Percentiles rank a stretch among this genome's conserved stretches.
Conservation (phyloP, 2,797 vertebrate genomes). For the Aeoliscus strigatus region DNA sequence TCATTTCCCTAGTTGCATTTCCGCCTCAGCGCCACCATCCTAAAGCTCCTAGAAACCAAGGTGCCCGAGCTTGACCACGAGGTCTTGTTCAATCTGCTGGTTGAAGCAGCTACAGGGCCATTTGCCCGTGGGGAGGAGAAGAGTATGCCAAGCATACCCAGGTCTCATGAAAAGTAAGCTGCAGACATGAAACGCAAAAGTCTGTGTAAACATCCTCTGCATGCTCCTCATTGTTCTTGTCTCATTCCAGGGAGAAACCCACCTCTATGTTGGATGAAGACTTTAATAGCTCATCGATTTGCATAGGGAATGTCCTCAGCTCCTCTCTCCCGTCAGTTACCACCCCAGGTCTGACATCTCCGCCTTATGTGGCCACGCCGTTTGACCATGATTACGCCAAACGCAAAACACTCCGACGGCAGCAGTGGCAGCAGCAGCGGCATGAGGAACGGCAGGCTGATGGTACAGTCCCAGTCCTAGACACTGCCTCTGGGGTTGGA, state of each 20-base stretch:
- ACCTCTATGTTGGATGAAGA: conserved; percentile 86
- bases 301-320: conserved; percentile 60
- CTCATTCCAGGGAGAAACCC: conserved; percentile 83
- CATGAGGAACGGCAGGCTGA: conserved; percentile 89
- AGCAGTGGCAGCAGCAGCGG: conserved; percentile 76
- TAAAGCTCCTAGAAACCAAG: conserved; percentile 84
- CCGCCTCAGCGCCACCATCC: conserved; percentile 89
- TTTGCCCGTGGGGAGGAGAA: conserved; percentile 97
- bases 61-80: conserved; percentile 82
- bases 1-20: conserved; percentile 82
- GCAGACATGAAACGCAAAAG: neutral
- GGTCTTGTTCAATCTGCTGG: conserved; percentile 84
- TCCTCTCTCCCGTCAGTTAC: conserved; percentile 82
- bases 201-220: neutral
- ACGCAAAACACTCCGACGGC: conserved; percentile 96
- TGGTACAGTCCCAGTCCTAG: conserved; percentile 98
- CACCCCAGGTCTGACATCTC: conserved; percentile 98
- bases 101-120: conserved; percentile 88
- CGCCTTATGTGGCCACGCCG: conserved; percentile 96
- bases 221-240: neutral
- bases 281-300: conserved; percentile 86
- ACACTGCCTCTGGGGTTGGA: conserved; percentile 81
- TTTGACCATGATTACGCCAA: conserved; percentile 99
- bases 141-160: conserved; percentile 82
- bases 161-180: conserved; percentile 90